These are phyloP conservation scores for Lasioglossum figueresi DNA, from an alignment of 2,888 invertebrate species.

Conservation along the genomic window DNA sequence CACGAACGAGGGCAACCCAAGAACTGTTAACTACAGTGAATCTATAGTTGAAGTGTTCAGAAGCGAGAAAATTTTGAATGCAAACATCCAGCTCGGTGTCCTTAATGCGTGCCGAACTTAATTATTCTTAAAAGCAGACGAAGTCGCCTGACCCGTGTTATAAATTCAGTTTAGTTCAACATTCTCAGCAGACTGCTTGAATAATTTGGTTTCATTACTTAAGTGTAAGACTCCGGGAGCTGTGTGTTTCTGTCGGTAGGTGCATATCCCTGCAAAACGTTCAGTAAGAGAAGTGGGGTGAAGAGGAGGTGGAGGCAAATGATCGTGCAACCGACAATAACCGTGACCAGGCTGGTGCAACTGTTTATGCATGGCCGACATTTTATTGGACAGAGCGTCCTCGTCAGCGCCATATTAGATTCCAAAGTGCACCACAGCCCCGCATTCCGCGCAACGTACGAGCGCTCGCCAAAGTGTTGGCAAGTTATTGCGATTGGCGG, in stretches of 20 bases:
- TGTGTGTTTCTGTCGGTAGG: slow-evolving; percentile 9
- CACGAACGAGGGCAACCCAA: background rate
- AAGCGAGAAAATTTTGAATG: background rate
- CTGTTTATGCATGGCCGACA: slow-evolving; percentile 74
- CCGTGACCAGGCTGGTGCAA: slow-evolving; percentile 49
- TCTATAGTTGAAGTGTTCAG: background rate
- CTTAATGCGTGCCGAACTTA: background rate
- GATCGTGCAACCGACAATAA: slow-evolving; percentile 58
- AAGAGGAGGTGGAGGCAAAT: slow-evolving; percentile 11
- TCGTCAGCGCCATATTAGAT: slow-evolving; percentile 75
- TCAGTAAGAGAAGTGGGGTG: background rate
- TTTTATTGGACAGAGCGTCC: slow-evolving; percentile 75
- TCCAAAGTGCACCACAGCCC: slow-evolving; percentile 70
- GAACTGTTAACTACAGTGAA: background rate
- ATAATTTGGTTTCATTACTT: slow-evolving; percentile 43
- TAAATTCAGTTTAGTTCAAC: slow-evolving; percentile 17
- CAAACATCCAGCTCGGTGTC: background rate
- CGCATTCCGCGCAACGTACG: slow-evolving; percentile 61
- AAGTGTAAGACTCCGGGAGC: slow-evolving; percentile 7
- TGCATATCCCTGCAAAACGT: slow-evolving; percentile 8
- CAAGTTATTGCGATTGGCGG: slow-evolving; percentile 68
- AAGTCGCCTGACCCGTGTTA: background rate
- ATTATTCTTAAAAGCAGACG: slow-evolving; percentile 13
- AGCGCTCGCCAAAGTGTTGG: slow-evolving; percentile 62
- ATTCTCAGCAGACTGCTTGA: slow-evolving; percentile 6